phyloP scores from a whole-genome alignment of 1,140 invertebrate genomes.

The Limonius californicus region DNA sequence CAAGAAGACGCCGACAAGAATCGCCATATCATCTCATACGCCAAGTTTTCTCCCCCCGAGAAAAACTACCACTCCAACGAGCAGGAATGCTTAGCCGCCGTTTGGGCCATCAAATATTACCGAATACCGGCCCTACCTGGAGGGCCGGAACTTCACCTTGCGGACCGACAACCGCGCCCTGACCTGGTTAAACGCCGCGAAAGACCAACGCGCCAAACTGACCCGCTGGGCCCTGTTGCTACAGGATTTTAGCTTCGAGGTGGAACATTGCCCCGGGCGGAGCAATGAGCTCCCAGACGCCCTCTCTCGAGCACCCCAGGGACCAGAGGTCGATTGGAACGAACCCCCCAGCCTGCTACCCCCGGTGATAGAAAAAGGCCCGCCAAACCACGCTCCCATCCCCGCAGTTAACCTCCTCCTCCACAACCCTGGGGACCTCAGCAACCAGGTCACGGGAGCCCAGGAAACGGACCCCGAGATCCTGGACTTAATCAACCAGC shows the following conservation, averaged over 20 bases:
- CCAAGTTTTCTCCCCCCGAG: slow-evolving; percentile 18
- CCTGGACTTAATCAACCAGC: no score
- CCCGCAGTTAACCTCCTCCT: no score
- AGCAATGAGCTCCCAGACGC: slow-evolving; percentile 35
- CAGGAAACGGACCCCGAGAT: no score
- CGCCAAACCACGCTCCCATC: not conserved
- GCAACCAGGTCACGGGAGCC: no score
- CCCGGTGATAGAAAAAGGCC: no score
- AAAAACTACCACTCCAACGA: slow-evolving; percentile 35
- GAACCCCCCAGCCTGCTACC: no score
- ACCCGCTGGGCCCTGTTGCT: slow-evolving; percentile 36
- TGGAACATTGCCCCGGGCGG: slow-evolving; percentile 28
- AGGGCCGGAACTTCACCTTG: slow-evolving; percentile 34
- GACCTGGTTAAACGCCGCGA: slow-evolving; percentile 29
- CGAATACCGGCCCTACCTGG: slow-evolving; percentile 38
- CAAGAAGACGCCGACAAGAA: slow-evolving; percentile 28
- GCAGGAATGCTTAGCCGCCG: slow-evolving; percentile 47
- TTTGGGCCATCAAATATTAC: slow-evolving; percentile 46
- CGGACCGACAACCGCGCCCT: slow-evolving; percentile 22
- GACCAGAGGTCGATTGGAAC: not conserved
- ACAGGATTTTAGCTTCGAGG: slow-evolving; percentile 29
- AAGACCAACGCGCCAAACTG: slow-evolving; percentile 34
- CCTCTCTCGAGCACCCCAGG: slow-evolving; percentile 12
- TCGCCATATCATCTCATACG: slow-evolving; percentile 23
- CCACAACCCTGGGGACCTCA: no score